Evolutionary conservation across 2,888 invertebrate genomes (phyloP), one percentile per base, ranked within the genome.

Genomic region (Hedychridium roseum): DNA sequence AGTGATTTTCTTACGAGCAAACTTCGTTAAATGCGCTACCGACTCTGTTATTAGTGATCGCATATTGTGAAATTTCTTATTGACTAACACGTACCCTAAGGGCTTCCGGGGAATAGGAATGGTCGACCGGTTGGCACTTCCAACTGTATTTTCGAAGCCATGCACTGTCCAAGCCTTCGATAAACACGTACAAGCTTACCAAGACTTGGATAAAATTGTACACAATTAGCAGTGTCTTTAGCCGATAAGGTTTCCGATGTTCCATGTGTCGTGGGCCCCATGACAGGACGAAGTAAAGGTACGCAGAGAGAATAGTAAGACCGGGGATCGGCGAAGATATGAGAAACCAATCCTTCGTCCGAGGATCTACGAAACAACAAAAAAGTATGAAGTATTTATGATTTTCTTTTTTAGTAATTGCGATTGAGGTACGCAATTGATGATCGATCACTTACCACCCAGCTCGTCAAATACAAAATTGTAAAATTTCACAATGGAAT

Each of bases 101-200:
- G 9, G 92, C 94, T 71, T 88, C 85, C 1, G 91, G 89, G 2
- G 85, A 79, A 31, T 81, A 81, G 1, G 94, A 91, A 70, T 86
- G 89, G 79, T 97, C 94, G 0, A 97, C 94, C 2, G 94, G 92
- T 79, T 97, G 91, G 78, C 96, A 97, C 70, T 87, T 89, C 86
- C 92, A 91, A 80, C 89, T 94, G 82, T 95, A 97, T 52, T 87
- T 86, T 51, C 82, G 82, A 56, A 90, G 82, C 93, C 94, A 93
- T 6, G 89, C 92, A 0, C 84, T 86, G 57, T 86, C 86, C 39
- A 91, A 82, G 43, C 89, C 90, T 88, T 91, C 90, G 73, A 85
- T 82, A 74, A 94, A 93, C 57, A 93, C 81, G 84, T 87, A 94
- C 20, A 85, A 80, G 72, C 94, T 95, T 46, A 93, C 84, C 7